A percentile compares a stretch with the other conserved stretches of the same genome.
These are phyloP conservation scores for Rhingia campestris DNA, from an alignment of 2,888 invertebrate species.

Conservation along the genomic window DNA sequence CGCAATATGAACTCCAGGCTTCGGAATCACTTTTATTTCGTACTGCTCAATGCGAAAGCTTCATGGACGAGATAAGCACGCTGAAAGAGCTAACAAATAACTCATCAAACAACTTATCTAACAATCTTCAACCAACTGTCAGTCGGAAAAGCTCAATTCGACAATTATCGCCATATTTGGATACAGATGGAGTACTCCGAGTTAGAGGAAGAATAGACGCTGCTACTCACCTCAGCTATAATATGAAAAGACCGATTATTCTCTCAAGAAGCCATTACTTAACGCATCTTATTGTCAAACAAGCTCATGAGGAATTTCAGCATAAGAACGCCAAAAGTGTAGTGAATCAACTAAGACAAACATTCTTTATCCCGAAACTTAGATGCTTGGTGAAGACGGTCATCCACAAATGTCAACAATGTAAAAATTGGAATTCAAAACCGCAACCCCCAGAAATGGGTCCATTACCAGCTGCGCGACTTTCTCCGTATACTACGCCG, in stretches of 20 bases:
- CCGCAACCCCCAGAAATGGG: slow-evolving; percentile 27
- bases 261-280: slow-evolving; percentile 22
- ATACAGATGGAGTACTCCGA: slow-evolving; percentile 35
- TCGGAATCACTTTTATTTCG: too few relatives aligned
- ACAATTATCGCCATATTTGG: slow-evolving; percentile 30
- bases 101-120: neutral
- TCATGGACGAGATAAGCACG: neutral
- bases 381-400: slow-evolving; percentile 11
- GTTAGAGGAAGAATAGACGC: slow-evolving; percentile 56
- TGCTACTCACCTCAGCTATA: neutral
- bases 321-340: slow-evolving; percentile 29
- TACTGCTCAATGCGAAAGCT: slow-evolving; percentile 4
- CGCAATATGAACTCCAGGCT: neutral
- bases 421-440: slow-evolving; percentile 20
- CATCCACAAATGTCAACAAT: neutral
- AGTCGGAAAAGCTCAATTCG: slow-evolving; percentile 28
- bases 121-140: neutral
- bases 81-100: neutral
- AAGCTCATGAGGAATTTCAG: slow-evolving; percentile 36
- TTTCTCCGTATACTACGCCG: slow-evolving; percentile 14
- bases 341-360: slow-evolving; percentile 36
- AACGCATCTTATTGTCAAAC: slow-evolving; percentile 22
- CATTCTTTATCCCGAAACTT: slow-evolving; percentile 11
- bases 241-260: slow-evolving; percentile 30
- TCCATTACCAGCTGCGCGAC: slow-evolving; percentile 17